phyloP scores from a whole-genome alignment of 2,888 invertebrate species.

The Labia minor region DNA sequence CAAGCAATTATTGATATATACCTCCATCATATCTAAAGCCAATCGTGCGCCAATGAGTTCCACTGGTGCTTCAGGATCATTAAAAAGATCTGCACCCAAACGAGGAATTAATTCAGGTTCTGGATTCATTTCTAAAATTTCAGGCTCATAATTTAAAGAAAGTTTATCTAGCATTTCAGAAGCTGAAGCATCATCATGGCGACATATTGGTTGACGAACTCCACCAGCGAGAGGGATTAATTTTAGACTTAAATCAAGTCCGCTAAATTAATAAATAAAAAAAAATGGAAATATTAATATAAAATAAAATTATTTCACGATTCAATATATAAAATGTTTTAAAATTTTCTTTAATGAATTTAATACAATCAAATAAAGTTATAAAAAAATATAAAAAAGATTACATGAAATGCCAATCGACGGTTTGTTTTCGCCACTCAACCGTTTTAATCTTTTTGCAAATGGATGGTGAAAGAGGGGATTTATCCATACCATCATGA shows the following conservation, averaged over 20 bases:
- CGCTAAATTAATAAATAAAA: background rate
- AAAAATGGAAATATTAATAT: background rate
- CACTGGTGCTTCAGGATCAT: background rate
- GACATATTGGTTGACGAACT: background rate
- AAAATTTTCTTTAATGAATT: no score
- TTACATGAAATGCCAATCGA: slow-evolving; percentile 7
- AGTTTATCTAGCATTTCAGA: background rate
- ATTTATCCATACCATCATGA: background rate
- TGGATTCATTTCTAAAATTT: background rate
- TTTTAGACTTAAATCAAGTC: background rate
- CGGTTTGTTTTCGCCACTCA: background rate
- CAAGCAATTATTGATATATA: background rate
- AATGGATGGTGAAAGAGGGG: background rate
- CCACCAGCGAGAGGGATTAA: background rate
- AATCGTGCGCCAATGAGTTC: background rate
- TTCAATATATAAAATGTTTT: no score
- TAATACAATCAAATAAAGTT: no score
- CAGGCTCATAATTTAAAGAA: background rate
- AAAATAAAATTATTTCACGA: no score
- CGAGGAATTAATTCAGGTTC: slow-evolving; percentile 7
- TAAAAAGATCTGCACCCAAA: background rate
- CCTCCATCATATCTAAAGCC: background rate
- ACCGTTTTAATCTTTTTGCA: background rate
- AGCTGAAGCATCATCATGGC: background rate
- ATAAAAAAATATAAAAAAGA: no score